phyloP scores from a whole-genome alignment of 2,113 vertebrate species.

The Abramis brama region DNA sequence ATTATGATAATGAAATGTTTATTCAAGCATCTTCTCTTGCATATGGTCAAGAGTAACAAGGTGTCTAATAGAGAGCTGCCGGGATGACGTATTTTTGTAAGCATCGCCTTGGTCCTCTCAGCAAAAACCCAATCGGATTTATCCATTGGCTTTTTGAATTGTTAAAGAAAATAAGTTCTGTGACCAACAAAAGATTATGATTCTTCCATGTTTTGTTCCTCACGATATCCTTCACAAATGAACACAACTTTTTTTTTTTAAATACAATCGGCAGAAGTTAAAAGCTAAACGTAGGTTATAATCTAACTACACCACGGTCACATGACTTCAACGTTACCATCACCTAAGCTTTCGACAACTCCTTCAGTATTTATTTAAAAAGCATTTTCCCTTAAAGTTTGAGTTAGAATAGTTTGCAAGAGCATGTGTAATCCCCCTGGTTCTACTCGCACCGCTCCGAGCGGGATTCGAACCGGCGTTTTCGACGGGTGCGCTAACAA shows the following conservation, averaged over 20 bases:
- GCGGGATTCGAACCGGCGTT: too few relatives aligned
- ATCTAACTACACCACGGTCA: neutral
- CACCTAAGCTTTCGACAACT: neutral
- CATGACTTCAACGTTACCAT: neutral
- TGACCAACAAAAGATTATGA: neutral
- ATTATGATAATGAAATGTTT: constrained; percentile 22
- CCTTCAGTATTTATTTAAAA: neutral
- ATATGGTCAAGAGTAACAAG: constrained; percentile 10
- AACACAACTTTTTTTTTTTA: neutral
- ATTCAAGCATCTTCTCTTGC: constrained; percentile 17
- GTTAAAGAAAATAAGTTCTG: neutral
- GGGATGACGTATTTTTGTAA: too few relatives aligned
- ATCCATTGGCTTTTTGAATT: neutral
- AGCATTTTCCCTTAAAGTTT: neutral
- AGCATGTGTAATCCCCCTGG: too few relatives aligned
- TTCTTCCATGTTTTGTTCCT: neutral
- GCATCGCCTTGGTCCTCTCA: neutral
- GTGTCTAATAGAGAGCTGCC: neutral
- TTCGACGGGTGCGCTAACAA: too few relatives aligned
- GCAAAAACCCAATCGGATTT: neutral
- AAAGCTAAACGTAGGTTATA: neutral
- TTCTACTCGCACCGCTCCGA: too few relatives aligned
- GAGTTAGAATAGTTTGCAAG: neutral
- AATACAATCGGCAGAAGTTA: neutral
- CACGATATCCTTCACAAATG: neutral